Conservation (phyloP, 2,888 invertebrate species). For the Neoscelio sp. region DNA sequence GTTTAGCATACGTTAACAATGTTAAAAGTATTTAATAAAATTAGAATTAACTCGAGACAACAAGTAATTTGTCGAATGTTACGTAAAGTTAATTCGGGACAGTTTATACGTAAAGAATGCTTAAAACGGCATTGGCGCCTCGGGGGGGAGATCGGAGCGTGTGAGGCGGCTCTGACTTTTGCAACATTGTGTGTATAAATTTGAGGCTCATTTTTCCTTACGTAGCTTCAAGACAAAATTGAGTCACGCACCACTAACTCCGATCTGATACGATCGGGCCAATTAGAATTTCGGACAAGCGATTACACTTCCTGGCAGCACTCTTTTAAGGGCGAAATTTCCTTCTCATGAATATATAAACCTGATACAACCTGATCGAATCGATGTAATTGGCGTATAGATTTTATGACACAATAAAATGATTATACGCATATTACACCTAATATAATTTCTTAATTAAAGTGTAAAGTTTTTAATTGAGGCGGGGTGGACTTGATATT, state of each 20-base stretch:
- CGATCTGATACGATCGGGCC: constrained; percentile 35
- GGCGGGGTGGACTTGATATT: no score
- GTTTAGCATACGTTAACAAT: no score
- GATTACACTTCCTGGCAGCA: constrained; percentile 46
- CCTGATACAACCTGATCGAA: constrained; percentile 24
- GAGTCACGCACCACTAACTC: constrained; percentile 46
- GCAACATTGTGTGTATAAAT: constrained; percentile 5
- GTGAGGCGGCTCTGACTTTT: no score
- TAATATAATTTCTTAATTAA: constrained; percentile 37
- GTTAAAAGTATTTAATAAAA: no score
- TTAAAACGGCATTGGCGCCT: no score
- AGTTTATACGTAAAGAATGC: no score
- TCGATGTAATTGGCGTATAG: constrained; percentile 38
- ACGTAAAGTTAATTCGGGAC: no score
- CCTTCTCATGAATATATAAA: constrained; percentile 47
- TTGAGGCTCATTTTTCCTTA: constrained; percentile 23
- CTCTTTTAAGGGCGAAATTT: constrained; percentile 44
- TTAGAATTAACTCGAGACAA: no score
- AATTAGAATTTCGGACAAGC: constrained; percentile 55
- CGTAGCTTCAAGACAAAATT: constrained; percentile 24
- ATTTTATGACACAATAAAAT: constrained; percentile 36
- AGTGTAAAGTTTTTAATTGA: no score
- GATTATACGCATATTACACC: constrained; percentile 35
- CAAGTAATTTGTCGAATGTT: no score
- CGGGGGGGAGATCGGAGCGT: no score